phyloP scores from a whole-genome alignment of 2,888 invertebrate species.

The Meghimatium bilineatum region DNA sequence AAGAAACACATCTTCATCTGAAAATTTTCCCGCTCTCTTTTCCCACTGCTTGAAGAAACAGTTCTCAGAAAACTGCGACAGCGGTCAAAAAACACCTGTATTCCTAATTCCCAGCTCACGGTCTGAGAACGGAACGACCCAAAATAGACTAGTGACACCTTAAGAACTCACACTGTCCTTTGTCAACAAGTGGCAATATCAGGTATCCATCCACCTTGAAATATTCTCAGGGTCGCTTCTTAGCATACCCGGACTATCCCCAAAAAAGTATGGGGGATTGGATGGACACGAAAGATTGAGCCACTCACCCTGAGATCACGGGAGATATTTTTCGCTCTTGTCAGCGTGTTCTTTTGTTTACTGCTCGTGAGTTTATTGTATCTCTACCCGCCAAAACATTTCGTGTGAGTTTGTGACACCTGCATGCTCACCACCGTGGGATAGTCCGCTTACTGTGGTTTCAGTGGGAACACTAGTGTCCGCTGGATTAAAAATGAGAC shows the following conservation, averaged over 20 bases:
- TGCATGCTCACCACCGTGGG: background rate
- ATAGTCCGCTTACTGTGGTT: background rate
- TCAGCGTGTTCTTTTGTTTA: background rate
- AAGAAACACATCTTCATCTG: background rate
- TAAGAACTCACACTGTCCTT: background rate
- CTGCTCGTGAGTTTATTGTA: background rate
- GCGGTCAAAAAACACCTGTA: background rate
- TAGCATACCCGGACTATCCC: background rate
- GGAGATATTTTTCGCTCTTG: background rate
- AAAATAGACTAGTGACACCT: background rate
- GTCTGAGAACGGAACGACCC: background rate
- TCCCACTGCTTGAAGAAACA: background rate
- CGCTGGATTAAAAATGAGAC: background rate
- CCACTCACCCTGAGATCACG: background rate
- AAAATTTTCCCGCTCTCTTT: background rate
- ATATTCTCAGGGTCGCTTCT: background rate
- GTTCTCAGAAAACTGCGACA: background rate
- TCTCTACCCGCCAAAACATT: background rate
- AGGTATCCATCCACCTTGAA: background rate
- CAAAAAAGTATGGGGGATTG: background rate
- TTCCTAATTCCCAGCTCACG: background rate
- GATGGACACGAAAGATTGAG: background rate
- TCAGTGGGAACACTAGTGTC: background rate
- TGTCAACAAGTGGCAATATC: background rate
- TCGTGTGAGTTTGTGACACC: background rate